Conservation (phyloP, 2,797 vertebrate species). For the Spheniscus humboldti region DNA sequence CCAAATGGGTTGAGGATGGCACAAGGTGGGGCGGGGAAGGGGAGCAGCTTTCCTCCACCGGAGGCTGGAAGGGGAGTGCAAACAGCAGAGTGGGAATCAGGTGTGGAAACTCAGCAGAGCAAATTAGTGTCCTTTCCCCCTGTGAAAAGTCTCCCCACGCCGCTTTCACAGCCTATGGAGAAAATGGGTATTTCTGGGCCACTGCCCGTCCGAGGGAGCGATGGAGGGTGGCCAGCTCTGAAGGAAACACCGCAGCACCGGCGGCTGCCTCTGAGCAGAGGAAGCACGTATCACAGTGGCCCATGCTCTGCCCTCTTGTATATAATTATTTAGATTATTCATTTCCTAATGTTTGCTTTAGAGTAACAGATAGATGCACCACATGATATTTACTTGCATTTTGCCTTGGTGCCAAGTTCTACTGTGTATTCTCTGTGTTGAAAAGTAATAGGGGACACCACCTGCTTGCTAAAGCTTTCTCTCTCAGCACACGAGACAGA, state of each 20-base stretch:
- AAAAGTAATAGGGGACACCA: not conserved
- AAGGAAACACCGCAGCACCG: accelerated
- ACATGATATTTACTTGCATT: not conserved
- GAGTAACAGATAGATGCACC: not conserved
- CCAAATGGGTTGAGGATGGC: not conserved
- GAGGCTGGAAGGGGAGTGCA: not conserved
- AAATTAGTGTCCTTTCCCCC: not conserved
- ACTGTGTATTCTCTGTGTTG: not conserved
- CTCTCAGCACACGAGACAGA: not conserved
- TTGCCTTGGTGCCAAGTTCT: not conserved
- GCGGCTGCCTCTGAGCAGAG: not conserved
- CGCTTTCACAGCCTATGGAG: not conserved
- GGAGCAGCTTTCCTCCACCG: not conserved
- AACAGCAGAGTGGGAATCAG: not conserved
- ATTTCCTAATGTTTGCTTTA: constrained; percentile 27
- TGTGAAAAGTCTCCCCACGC: not conserved
- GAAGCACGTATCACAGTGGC: not conserved
- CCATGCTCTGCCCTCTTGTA: not conserved
- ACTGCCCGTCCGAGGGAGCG: accelerated
- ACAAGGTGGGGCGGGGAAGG: not conserved
- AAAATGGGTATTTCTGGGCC: not conserved
- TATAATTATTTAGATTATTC: not conserved
- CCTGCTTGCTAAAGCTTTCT: not conserved
- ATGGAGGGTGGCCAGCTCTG: not conserved
- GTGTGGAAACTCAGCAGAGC: not conserved